These are phyloP conservation scores for Akabosia matsudoensis DNA, from an alignment of 1,140 invertebrate genomes.

Conservation along the genomic window DNA sequence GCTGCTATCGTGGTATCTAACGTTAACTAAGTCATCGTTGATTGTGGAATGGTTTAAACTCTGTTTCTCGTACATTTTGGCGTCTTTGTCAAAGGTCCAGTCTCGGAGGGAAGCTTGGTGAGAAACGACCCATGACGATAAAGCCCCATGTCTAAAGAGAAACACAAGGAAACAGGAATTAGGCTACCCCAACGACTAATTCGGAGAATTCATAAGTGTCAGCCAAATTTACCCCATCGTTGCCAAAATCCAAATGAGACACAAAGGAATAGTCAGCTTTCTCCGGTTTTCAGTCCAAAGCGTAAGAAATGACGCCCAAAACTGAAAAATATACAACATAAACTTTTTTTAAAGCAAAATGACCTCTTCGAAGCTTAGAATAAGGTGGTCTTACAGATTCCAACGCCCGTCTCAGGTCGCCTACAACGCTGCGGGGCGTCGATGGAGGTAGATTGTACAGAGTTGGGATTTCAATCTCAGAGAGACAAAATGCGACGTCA, in stretches of 20 bases:
- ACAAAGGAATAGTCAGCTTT: slow-evolving; percentile 40
- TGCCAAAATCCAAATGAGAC: slow-evolving; percentile 44
- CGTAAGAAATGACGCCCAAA: slow-evolving; percentile 43
- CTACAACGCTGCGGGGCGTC: slow-evolving; percentile 41
- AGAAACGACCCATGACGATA: slow-evolving; percentile 45
- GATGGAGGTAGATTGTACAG: slow-evolving; percentile 26
- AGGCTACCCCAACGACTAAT: background rate
- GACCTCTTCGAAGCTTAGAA: too few species aligned
- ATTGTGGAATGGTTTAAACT: slow-evolving; percentile 37
- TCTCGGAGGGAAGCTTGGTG: slow-evolving; percentile 43
- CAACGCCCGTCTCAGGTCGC: slow-evolving; percentile 44
- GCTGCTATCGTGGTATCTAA: slow-evolving; percentile 36
- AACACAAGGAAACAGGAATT: background rate
- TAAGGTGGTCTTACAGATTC: slow-evolving; percentile 44
- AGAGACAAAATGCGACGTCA: slow-evolving; percentile 39
- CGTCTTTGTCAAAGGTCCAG: slow-evolving; percentile 46
- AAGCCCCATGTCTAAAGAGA: slow-evolving; percentile 39
- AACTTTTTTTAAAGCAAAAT: background rate
- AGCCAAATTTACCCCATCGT: slow-evolving; percentile 39
- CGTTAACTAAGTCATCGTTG: slow-evolving; percentile 35
- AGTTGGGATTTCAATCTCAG: slow-evolving; percentile 47
- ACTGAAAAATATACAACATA: slow-evolving; percentile 27
- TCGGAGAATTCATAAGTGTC: background rate
- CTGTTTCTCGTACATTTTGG: slow-evolving; percentile 30
- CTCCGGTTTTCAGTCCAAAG: slow-evolving; percentile 44